Conservation (phyloP, 2,888 invertebrate genomes). For the Caenorhabditis sulstoni region DNA sequence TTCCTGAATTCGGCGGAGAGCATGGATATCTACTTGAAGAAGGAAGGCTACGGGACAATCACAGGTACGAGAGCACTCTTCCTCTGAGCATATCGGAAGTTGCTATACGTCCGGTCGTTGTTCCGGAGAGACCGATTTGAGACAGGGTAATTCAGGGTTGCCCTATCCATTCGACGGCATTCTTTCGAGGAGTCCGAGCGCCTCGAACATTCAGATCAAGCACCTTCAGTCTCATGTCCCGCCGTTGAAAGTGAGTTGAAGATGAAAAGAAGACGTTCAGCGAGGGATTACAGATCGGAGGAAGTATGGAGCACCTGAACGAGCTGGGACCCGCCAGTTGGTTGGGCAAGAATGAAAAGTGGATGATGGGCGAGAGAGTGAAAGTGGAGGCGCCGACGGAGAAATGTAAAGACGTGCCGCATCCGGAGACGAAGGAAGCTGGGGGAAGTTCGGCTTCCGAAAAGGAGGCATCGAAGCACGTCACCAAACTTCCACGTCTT, state of each 20-base stretch:
- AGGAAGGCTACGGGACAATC: conserved; percentile 67
- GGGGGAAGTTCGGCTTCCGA: conserved; percentile 33
- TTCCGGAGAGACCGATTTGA: background rate
- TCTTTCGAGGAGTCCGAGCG: conserved; percentile 63
- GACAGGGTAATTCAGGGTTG: conserved; percentile 48
- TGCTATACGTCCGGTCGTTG: conserved; percentile 37
- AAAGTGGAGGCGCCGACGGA: conserved; percentile 27
- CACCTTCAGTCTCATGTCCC: conserved; percentile 58
- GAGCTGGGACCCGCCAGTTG: conserved; percentile 48
- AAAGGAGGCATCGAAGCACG: conserved; percentile 18
- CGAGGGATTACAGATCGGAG: conserved; percentile 56
- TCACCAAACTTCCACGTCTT: conserved; percentile 33
- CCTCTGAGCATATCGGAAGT: conserved; percentile 4
- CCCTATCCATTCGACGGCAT: conserved; percentile 70
- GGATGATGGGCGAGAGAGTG: conserved; percentile 58
- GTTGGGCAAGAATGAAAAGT: conserved; percentile 58
- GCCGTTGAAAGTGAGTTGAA: conserved; percentile 44
- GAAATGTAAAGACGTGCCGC: conserved; percentile 13
- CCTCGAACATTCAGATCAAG: conserved; percentile 64
- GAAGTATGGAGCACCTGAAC: conserved; percentile 65
- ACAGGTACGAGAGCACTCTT: conserved; percentile 55
- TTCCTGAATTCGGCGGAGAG: conserved; percentile 66
- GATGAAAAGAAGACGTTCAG: too few species aligned
- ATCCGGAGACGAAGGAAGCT: conserved; percentile 26
- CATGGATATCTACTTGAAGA: conserved; percentile 70